These are phyloP conservation scores for Ditylenchus weischeri DNA, from an alignment of 2,888 invertebrate genomes.

Conservation along the genomic window DNA sequence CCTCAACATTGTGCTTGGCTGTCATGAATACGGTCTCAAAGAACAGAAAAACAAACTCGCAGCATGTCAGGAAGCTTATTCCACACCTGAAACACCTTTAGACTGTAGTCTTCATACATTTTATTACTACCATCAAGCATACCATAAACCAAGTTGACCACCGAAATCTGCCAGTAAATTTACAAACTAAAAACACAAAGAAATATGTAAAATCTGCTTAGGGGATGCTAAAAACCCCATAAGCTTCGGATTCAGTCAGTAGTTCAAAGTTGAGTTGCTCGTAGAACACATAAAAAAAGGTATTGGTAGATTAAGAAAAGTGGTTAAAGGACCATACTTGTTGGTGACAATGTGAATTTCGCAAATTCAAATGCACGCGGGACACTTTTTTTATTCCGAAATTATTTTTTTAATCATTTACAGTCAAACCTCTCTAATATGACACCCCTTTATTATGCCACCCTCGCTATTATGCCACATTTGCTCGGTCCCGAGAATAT, in stretches of 20 bases:
- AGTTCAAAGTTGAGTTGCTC: slow-evolving; percentile 57
- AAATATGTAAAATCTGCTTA: slow-evolving; percentile 15
- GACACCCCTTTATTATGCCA: too few species aligned
- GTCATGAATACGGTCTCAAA: slow-evolving; percentile 39
- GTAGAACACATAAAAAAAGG: slow-evolving; percentile 37
- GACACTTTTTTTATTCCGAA: too few species aligned
- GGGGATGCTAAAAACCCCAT: slow-evolving; percentile 42
- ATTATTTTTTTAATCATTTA: too few species aligned
- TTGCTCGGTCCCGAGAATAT: too few species aligned
- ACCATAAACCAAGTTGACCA: slow-evolving; percentile 36
- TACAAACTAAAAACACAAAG: slow-evolving; percentile 31
- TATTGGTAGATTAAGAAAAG: too few species aligned
- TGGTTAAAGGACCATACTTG: too few species aligned
- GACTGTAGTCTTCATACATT: not conserved
- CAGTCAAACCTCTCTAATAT: too few species aligned
- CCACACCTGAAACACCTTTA: slow-evolving; percentile 35
- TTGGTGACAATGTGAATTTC: too few species aligned
- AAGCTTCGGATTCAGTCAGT: slow-evolving; percentile 55
- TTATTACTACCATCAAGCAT: not conserved
- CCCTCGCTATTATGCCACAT: too few species aligned
- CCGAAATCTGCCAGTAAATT: slow-evolving; percentile 42
- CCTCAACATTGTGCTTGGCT: too few species aligned
- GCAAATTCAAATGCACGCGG: too few species aligned
- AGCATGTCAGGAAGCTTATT: slow-evolving; percentile 42
- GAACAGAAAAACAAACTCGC: slow-evolving; percentile 41